Evolutionary conservation across 1,140 invertebrate genomes (phyloP).

Genomic region (Caligus rogercresseyi): DNA sequence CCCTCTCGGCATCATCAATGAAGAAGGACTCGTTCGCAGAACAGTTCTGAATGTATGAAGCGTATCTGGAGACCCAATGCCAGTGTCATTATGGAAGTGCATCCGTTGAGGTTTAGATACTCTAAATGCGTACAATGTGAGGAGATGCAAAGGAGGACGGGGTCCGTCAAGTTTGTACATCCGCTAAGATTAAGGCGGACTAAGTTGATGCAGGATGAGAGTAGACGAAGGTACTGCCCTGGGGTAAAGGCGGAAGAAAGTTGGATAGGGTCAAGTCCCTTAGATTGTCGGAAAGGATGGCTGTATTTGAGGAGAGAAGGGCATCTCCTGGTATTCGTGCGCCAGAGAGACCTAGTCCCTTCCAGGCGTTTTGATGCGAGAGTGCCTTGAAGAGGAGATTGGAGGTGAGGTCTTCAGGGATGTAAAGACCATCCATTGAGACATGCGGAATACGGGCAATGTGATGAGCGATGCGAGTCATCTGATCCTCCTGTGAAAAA

Average conservation of each 20-base stretch:
- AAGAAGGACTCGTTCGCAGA: not conserved
- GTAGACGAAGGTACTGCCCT: not conserved
- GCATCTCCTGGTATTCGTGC: not conserved
- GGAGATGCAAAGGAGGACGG: not conserved
- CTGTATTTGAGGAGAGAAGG: not conserved
- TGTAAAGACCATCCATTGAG: not conserved
- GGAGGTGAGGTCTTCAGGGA: not conserved
- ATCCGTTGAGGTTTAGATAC: not conserved
- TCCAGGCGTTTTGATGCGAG: not conserved
- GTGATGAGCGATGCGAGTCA: not conserved
- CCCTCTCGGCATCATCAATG: not conserved
- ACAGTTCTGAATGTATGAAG: not conserved
- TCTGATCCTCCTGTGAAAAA: not conserved
- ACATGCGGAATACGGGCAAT: not conserved
- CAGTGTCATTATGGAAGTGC: not conserved
- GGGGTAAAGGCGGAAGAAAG: not conserved
- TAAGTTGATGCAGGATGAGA: not conserved
- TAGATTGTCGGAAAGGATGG: not conserved
- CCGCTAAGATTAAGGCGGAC: not conserved
- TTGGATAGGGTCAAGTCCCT: not conserved
- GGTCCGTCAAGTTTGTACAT: not conserved
- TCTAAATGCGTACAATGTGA: not conserved
- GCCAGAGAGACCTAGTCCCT: not conserved
- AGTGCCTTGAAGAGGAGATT: not conserved
- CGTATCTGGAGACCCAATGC: not conserved